Evolutionary conservation across 2,797 vertebrate genomes (phyloP).

Genomic region (Bradypodion ventrale): DNA sequence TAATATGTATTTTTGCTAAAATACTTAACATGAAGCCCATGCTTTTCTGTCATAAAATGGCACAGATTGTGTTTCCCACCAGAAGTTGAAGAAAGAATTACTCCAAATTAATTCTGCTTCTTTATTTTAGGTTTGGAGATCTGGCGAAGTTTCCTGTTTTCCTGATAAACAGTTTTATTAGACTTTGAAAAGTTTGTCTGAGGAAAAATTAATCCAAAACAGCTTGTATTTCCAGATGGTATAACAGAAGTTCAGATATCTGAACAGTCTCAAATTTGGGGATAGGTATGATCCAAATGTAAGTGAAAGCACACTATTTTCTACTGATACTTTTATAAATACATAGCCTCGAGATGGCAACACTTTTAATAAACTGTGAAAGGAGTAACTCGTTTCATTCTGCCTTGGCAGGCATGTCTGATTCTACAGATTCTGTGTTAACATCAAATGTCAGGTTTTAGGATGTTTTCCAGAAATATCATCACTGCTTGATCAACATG

Average conservation of each 20-base stretch:
- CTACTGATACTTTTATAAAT: neutral
- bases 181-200: neutral
- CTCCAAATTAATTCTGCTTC: neutral
- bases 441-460: conserved; percentile 10
- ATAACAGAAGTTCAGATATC: neutral
- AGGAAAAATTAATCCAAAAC: neutral
- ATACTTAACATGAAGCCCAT: neutral
- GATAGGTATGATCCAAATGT: neutral
- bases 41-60: neutral
- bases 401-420: neutral
- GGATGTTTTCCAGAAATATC: conserved; percentile 16
- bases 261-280: neutral
- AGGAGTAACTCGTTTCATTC: accelerated
- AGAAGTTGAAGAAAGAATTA: neutral
- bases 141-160: neutral
- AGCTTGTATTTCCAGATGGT: neutral
- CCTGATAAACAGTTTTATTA: neutral
- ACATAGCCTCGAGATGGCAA: neutral
- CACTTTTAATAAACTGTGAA: neutral
- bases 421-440: accelerated
- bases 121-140: neutral
- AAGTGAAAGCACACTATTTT: neutral
- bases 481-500: neutral
- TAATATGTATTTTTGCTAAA: neutral
- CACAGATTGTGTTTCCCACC: neutral